A percentile compares a stretch with the other conserved stretches of the same genome.
phyloP scores from a whole-genome alignment of 2,113 vertebrate species.

The Tupaia chinensis region DNA sequence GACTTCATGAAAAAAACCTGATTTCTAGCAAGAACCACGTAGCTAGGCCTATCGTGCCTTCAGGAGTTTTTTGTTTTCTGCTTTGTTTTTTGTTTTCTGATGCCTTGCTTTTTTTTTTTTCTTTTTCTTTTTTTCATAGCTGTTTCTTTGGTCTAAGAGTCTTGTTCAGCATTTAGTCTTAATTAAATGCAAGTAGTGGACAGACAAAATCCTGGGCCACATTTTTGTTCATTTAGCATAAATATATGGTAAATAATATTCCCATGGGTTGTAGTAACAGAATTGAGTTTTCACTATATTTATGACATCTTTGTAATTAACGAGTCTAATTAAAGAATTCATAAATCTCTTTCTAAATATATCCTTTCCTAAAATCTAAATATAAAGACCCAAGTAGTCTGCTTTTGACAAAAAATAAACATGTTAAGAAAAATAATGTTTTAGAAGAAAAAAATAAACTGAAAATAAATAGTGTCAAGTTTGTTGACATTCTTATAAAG shows the following conservation, averaged over 20 bases:
- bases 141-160: background rate
- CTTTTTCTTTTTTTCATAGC: too few species aligned
- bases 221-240: background rate
- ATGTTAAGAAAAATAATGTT: background rate
- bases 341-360: constrained; percentile 1
- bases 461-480: constrained; percentile 33
- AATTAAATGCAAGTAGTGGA: background rate
- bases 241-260: background rate
- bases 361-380: background rate
- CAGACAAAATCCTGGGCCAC: background rate
- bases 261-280: background rate
- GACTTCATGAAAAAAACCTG: background rate
- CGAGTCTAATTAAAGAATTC: background rate
- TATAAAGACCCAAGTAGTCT: background rate
- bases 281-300: background rate
- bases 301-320: background rate
- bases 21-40: background rate
- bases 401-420: background rate
- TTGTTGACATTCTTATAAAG: constrained; percentile 40
- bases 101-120: background rate
- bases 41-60: background rate
- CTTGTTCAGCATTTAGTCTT: background rate
- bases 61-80: background rate
- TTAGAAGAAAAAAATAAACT: background rate
- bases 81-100: background rate